Base-by-base conservation (phyloP, 2,888 invertebrate species). In the Branchellion lobata region DNA sequence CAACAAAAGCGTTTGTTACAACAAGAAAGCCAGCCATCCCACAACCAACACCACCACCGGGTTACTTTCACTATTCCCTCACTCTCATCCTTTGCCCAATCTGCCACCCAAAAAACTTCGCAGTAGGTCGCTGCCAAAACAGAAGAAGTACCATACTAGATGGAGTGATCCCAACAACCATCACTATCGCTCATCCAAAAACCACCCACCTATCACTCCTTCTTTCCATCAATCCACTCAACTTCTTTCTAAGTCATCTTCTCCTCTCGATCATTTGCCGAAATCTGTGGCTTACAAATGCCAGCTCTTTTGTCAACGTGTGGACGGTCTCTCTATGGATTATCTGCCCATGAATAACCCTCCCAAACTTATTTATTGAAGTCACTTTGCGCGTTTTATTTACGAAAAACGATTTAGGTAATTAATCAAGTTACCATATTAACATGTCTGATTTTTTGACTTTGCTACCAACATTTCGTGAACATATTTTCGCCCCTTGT, bases 341-440 rank as follows among this genome's bases (percentile, higher is more conserved):
- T 77, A 77, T 29, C 18, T 77, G 2, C 77, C 77, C 57, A 77
- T 77, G 77, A 65, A 77, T 34, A 57, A 24, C 61, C n/a, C 61
- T 5, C 5, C 61, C 5, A 57, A 57, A 57, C 24, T 18, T 18
- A 24, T 57, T 57, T 57, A 24, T 47, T 47, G 47, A 47, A 8
- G 8, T 14, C 8, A 47, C 47, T 8, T n/a, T n/a, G n/a, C n/a
- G n/a, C n/a, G n/a, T n/a, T n/a, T n/a, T n/a, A n/a, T n/a, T n/a
- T n/a, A n/a, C n/a, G n/a, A n/a, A n/a, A n/a, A n/a, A n/a, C n/a
- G n/a, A n/a, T n/a, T n/a, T n/a, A n/a, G n/a, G n/a, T n/a, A n/a
- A n/a, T n/a, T n/a, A n/a, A n/a, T n/a, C n/a, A n/a, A n/a, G n/a
- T n/a, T n/a, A n/a, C n/a, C n/a, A n/a, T n/a, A n/a, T n/a, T n/a